Conservation (phyloP, 1,140 invertebrate genomes). For the Lineus longissimus region DNA sequence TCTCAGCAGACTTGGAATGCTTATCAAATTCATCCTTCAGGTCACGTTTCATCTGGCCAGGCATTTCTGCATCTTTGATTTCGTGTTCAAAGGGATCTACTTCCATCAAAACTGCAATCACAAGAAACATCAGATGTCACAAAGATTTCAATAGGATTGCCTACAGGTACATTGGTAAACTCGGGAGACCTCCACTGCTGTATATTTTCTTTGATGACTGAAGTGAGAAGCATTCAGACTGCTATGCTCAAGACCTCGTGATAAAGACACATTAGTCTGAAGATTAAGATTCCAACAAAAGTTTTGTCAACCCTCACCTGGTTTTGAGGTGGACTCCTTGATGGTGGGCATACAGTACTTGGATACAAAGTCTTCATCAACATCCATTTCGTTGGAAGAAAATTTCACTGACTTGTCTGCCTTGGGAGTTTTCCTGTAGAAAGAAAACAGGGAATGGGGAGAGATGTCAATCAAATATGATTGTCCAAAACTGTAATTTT, state of each 20-base stretch:
- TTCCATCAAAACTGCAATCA: conserved; percentile 7
- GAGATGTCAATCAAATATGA: too few relatives aligned
- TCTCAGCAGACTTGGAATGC: conserved; percentile 6
- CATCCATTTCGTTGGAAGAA: neutral
- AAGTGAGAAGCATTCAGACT: too few relatives aligned
- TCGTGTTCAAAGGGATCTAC: neutral
- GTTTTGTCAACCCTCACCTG: too few relatives aligned
- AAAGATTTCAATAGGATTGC: neutral
- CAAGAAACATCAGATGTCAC: neutral
- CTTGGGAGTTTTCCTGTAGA: too few relatives aligned
- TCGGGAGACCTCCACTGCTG: too few relatives aligned
- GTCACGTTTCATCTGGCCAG: conserved; percentile 7
- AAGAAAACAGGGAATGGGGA: too few relatives aligned
- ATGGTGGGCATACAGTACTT: neutral
- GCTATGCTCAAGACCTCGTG: too few relatives aligned
- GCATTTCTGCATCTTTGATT: conserved; percentile 9
- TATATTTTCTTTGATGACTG: too few relatives aligned
- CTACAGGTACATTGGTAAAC: neutral
- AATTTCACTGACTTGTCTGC: neutral
- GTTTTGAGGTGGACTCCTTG: neutral
- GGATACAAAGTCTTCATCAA: neutral
- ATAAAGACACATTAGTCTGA: too few relatives aligned
- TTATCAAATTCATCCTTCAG: conserved; percentile 9
- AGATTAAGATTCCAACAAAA: too few relatives aligned
- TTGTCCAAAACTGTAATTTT: too few relatives aligned